Evolutionary conservation across 1,140 invertebrate species (phyloP), one percentile per base, ranked within the genome.

Genomic region (Pinna nobilis): DNA sequence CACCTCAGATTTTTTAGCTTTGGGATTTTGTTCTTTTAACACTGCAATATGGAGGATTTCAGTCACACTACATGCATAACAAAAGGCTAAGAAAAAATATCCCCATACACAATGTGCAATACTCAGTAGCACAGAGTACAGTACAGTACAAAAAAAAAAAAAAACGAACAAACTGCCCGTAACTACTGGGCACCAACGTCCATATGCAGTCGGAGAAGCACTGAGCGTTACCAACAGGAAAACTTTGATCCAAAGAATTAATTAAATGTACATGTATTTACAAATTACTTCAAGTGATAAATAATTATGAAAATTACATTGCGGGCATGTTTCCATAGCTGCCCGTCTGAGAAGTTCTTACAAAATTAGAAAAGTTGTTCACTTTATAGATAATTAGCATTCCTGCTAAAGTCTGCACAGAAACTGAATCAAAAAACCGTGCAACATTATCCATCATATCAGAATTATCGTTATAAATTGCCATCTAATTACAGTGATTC

Each of bases 21-120:
- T n/a, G n/a, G 37, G 55, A 53, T 35, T 59, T 59, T 59, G 23
- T 20, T 33, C 55, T 59, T 13, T 35, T 35, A 35, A 35, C 37
- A 59, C 18, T 33, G 18, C 37, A 9, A 59, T 35, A 35, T 35
- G n/a, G 30, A 59, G n/a, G 30, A 59, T 59, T 59, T 59, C 28
- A 33, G 55, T 59, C 37, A 15, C 33, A 59, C 55, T 59, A 59
- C 55, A 59, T 59, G 55, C 55, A 35, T 35, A n/a, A 59, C 30
- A 30, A 59, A 59, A 59, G 55, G n/a, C n/a, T 33, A 59, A 35
- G 55, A 33, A 20, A 59, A 20, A 33, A 35, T 7, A 59, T n/a
- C 37, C 55, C 37, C 33, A 33, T 59, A 18, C 18, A n/a, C 33
- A 25, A 30, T 59, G 28, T 30, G 28, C 55, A 35, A 33, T 59